Percentiles rank a stretch among this genome's conserved stretches.
Conservation (phyloP, 2,113 vertebrate genomes). For the Xerus inauris region DNA sequence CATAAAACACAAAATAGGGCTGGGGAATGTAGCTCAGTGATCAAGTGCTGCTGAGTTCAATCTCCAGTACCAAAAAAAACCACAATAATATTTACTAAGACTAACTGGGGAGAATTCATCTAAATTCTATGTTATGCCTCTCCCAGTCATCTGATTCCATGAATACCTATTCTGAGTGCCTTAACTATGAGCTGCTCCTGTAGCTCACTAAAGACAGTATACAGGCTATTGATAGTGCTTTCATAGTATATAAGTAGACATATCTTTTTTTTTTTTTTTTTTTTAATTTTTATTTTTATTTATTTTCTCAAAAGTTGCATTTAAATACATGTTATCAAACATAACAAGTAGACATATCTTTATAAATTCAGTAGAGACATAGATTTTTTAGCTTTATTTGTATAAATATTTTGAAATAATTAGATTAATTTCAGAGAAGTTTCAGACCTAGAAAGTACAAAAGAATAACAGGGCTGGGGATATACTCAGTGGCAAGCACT, state of each 20-base stretch:
- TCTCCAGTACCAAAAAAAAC: no score
- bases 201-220: background rate
- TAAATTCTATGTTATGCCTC: conserved; percentile 15
- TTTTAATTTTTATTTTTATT: no score
- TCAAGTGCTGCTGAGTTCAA: no score
- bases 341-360: conserved; percentile 29
- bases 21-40: no score
- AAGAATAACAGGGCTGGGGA: background rate
- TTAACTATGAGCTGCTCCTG: background rate
- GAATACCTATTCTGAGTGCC: background rate
- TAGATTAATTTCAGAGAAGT: conserved; percentile 27
- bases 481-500: background rate
- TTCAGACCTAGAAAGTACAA: conserved; percentile 11
- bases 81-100: conserved; percentile 37
- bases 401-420: conserved; percentile 19
- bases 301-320: no score
- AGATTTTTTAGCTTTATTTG: background rate
- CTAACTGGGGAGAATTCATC: conserved; percentile 3
- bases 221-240: background rate
- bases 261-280: no score
- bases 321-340: no score
- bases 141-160: conserved; percentile 3
- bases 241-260: conserved; percentile 34
- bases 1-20: no score
- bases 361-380: background rate